Evolutionary conservation across 2,797 vertebrate species (phyloP).

Genomic region (Lophotriccus pileatus): DNA sequence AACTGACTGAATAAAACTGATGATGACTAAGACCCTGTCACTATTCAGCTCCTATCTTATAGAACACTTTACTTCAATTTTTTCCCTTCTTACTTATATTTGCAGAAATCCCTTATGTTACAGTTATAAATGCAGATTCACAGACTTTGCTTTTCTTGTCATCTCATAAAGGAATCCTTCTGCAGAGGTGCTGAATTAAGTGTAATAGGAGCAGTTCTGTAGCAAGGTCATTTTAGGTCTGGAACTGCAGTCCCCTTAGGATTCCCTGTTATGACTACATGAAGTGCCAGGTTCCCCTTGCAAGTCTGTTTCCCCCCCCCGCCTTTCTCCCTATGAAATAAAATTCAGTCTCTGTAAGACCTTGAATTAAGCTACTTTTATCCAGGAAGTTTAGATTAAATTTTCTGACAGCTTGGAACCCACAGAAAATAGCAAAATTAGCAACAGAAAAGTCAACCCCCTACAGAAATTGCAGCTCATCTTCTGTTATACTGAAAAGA

Average conservation of each 20-base stretch:
- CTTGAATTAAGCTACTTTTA: constrained; percentile 44
- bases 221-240: constrained; percentile 38
- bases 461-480: not conserved
- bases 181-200: constrained; percentile 25
- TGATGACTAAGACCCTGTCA: not conserved
- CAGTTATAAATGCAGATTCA: constrained; percentile 1
- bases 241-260: not conserved
- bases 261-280: constrained; percentile 32
- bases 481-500: not conserved
- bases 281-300: not conserved
- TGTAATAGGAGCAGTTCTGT: not conserved
- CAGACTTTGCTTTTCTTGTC: constrained; percentile 46
- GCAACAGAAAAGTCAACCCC: not conserved
- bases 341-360: constrained; percentile 25
- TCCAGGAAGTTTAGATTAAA: not conserved
- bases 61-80: not conserved
- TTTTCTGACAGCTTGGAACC: constrained; percentile 27
- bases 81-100: not conserved
- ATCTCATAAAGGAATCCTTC: constrained; percentile 33
- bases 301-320: not conserved
- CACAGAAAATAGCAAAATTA: constrained; percentile 15
- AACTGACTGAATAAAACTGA: not conserved
- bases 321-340: not conserved
- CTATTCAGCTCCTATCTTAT: constrained; percentile 1
- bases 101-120: constrained; percentile 11